Conservation (phyloP, 2,797 vertebrate species). For the Spheniscus humboldti region DNA sequence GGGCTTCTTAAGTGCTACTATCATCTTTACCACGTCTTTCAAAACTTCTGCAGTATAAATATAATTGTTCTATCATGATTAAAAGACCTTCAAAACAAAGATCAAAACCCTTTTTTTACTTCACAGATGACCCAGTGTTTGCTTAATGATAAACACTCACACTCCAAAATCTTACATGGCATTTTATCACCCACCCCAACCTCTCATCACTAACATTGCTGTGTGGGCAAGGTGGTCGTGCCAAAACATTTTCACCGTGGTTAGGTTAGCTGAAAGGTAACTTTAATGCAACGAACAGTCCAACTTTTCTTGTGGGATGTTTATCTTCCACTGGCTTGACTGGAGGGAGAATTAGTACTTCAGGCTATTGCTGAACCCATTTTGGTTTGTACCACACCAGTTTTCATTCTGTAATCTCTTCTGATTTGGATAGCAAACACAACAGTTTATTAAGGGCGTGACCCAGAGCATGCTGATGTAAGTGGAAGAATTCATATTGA, state of each 20-base stretch:
- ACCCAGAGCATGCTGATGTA: conserved; percentile 11
- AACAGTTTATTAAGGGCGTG: conserved; percentile 8
- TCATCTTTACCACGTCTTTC: background rate
- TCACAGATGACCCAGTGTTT: background rate
- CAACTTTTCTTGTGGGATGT: background rate
- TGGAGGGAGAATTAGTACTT: background rate
- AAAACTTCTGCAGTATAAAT: background rate
- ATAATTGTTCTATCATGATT: background rate
- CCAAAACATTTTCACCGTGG: accelerated
- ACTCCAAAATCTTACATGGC: background rate
- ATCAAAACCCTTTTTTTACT: background rate
- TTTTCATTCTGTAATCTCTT: background rate
- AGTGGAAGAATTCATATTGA: conserved; percentile 39
- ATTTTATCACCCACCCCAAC: accelerated
- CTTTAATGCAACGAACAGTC: background rate
- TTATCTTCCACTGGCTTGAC: background rate
- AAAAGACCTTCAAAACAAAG: background rate
- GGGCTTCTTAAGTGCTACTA: background rate
- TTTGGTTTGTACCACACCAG: background rate
- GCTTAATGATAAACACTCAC: background rate
- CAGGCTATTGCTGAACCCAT: background rate
- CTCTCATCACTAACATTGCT: background rate
- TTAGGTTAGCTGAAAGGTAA: background rate
- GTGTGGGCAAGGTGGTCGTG: background rate
- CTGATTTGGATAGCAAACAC: background rate